Conservation (phyloP, 1,140 invertebrate genomes). For the Chelonus insularis region DNA sequence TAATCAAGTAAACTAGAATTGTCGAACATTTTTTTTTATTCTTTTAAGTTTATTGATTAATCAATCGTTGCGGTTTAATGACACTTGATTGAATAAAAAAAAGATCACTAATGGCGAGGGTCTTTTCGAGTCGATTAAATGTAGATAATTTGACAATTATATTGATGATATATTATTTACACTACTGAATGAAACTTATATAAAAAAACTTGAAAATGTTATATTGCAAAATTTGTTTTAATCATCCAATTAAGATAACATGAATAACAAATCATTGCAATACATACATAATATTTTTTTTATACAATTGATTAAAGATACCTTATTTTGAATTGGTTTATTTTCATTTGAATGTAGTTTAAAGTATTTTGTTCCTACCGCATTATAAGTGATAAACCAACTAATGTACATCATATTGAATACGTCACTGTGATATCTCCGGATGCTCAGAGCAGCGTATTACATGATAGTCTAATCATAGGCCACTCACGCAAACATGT, state of each 20-base stretch:
- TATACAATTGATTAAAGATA: neutral
- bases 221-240: too few species aligned
- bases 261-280: neutral
- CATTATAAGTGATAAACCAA: neutral
- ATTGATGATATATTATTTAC: too few species aligned
- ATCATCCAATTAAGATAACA: neutral
- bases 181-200: too few species aligned
- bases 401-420: conserved; percentile 3
- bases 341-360: neutral
- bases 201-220: too few species aligned
- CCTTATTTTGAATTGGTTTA: neutral
- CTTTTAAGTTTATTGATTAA: too few species aligned
- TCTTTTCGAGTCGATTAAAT: neutral
- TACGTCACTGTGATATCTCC: conserved; percentile 10
- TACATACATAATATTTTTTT: too few species aligned
- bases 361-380: conserved; percentile 1
- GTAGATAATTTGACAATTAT: too few species aligned
- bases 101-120: neutral
- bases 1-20: too few species aligned
- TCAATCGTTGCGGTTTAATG: conserved; percentile 30
- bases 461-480: conserved; percentile 10
- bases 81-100: conserved; percentile 24
- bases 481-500: neutral
- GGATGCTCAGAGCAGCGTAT: conserved; percentile 2
- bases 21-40: too few species aligned